Evolutionary conservation across 1,140 invertebrate species (phyloP), one percentile per base, ranked within the genome.

Genomic region (Orchesella cincta): DNA sequence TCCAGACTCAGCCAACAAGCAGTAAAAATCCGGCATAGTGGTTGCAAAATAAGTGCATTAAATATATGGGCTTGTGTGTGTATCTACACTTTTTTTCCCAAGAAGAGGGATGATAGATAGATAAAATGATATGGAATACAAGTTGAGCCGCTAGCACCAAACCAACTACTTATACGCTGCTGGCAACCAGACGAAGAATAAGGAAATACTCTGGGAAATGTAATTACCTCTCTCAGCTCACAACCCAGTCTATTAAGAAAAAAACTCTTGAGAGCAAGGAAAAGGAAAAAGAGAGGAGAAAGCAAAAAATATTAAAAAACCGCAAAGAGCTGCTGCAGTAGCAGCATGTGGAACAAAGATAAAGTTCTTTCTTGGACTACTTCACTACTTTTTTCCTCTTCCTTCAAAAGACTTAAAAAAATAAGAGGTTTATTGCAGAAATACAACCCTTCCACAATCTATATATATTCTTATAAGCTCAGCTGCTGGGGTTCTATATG

Each of bases 131-230:
- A 67, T 29, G 28, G 33, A 31, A 8, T 67, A 23, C n/a, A 33
- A 31, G 8, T 46, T 8, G 39, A 3, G 52, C 23, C 5, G 12
- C 8, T 26, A 14, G 14, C 52, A n/a, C 14, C 8, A 26, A 26
- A 57, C 23, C 5, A 57, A 14, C 8, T 57, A 5, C 23, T 12
- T 3, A n/a, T 8, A 3, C 3, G 52, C 52, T 26, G 39, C 39
- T 46, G 39, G 39, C 39, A 8, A 18, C 39, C 5, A 46, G 23
- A 57, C 8, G 23, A 57, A 57, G 23, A 23, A 14, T 8, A n/a
- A 57, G 52, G 52, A 57, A 57, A 57, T 57, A 57, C 52, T 57
- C 52, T 26, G 52, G 52, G 52, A 57, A 57, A 57, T 57, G 52
- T 57, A 57, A 57, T 57, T 57, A 57, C 52, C 52, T 57, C 52